Conservation (phyloP, 2,888 invertebrate species). For the Neoascia interrupta region DNA sequence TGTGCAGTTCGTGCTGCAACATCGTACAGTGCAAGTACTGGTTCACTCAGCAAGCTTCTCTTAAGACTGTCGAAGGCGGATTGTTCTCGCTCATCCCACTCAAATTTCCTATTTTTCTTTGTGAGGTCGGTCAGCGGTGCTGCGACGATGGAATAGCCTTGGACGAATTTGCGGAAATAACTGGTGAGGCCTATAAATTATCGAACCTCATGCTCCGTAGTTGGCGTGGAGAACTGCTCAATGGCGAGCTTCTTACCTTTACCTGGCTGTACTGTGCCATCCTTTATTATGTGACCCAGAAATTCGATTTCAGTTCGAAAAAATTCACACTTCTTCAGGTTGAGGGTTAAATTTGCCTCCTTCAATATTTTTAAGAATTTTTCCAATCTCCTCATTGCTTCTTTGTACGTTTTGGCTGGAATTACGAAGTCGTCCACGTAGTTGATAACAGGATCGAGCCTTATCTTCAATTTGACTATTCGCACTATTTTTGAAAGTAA, state of each 20-base stretch:
- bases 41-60: background rate
- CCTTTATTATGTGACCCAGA: slow-evolving; percentile 2
- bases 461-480: background rate
- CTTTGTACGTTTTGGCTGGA: background rate
- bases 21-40: slow-evolving; percentile 22
- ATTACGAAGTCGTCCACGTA: slow-evolving; percentile 23
- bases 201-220: slow-evolving; percentile 21
- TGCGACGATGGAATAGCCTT: slow-evolving; percentile 4
- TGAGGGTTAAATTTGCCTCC: slow-evolving; percentile 4
- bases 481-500: background rate
- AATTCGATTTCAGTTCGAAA: slow-evolving; percentile 36
- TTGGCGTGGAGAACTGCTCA: slow-evolving; percentile 16
- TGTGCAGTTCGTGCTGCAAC: slow-evolving; percentile 36
- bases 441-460: background rate
- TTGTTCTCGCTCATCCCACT: background rate
- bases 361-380: slow-evolving; percentile 1
- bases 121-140: slow-evolving; percentile 7
- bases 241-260: slow-evolving; percentile 18
- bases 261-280: slow-evolving; percentile 12
- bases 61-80: slow-evolving; percentile 3
- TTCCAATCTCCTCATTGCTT: background rate
- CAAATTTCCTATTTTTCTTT: slow-evolving; percentile 4
- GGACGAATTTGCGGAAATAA: slow-evolving; percentile 33
- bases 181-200: slow-evolving; percentile 32
- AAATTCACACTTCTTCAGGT: slow-evolving; percentile 22